Conservation (phyloP, 2,797 vertebrate genomes). For the Sebastolobus alascanus region DNA sequence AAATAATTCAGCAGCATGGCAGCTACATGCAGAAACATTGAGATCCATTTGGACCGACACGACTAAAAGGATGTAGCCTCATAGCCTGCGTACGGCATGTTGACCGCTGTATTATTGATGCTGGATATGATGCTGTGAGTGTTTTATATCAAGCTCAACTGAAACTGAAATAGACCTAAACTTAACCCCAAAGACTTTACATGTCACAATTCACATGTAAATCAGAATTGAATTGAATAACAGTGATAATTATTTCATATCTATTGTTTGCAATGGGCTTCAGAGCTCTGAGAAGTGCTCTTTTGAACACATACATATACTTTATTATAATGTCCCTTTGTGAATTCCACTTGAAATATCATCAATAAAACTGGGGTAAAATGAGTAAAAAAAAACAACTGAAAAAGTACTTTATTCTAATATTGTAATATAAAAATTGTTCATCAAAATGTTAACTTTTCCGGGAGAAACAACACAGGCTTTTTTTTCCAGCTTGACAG, state of each 20-base stretch:
- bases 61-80: constrained; percentile 53
- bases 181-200: constrained; percentile 14
- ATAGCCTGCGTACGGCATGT: constrained; percentile 48
- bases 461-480: background rate
- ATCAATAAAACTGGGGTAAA: background rate
- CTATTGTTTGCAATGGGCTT: background rate
- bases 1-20: constrained; percentile 53
- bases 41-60: constrained; percentile 67
- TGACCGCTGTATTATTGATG: constrained; percentile 75
- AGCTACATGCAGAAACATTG: constrained; percentile 48
- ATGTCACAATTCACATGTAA: background rate
- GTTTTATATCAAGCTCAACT: constrained; percentile 43
- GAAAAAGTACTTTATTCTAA: background rate
- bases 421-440: background rate
- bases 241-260: background rate
- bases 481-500: constrained; percentile 20
- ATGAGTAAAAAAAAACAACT: background rate
- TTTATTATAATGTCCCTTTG: background rate
- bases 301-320: background rate
- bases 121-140: constrained; percentile 5
- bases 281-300: background rate
- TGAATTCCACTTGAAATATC: background rate
- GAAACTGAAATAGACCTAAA: constrained; percentile 55
- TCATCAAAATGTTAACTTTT: background rate
- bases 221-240: background rate